Evolutionary conservation across 2,113 vertebrate species (phyloP).

Genomic region (Rhodinocichla rosea): DNA sequence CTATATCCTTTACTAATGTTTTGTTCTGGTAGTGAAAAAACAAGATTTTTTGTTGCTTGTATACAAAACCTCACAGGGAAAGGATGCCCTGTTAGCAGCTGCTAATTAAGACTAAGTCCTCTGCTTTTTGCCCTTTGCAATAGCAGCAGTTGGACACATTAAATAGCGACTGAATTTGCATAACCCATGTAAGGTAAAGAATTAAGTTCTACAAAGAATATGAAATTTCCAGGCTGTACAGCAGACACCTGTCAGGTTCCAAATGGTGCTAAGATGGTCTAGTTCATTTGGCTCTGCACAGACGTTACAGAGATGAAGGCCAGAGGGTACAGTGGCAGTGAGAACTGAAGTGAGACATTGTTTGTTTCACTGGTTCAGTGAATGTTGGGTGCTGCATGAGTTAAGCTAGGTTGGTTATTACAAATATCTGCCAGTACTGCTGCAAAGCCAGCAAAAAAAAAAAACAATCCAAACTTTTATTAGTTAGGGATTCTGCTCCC

Average conservation of each 20-base stretch:
- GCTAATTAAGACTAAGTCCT: background rate
- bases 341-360: background rate
- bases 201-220: background rate
- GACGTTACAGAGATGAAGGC: background rate
- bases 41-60: background rate
- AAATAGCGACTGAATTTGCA: background rate
- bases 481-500: background rate
- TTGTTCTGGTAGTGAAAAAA: background rate
- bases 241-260: background rate
- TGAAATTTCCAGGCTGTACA: background rate
- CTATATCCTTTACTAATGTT: background rate
- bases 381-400: background rate
- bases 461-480: background rate
- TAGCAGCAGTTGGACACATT: background rate
- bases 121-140: background rate
- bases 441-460: background rate
- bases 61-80: background rate
- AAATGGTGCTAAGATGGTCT: background rate
- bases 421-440: background rate
- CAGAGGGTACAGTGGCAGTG: background rate
- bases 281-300: background rate
- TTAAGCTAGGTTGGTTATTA: background rate
- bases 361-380: background rate
- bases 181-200: background rate
- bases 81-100: background rate